phyloP scores from a whole-genome alignment of 37 sponge, comb jelly and placozoan genomes.

The Eunapius fragilis region DNA sequence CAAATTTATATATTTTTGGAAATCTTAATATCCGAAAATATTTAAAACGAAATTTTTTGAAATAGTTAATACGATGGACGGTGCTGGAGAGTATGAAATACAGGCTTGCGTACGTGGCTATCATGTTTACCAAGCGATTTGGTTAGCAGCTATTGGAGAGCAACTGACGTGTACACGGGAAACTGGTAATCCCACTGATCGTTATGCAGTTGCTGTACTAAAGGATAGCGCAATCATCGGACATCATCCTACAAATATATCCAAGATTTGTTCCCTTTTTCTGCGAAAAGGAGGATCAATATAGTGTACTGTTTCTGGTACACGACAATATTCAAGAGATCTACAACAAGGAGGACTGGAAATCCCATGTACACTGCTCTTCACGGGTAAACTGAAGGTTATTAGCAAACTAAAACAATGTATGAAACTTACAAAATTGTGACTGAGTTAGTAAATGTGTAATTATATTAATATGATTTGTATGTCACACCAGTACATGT shows the following conservation, averaged over 20 bases:
- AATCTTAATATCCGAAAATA: too few relatives aligned
- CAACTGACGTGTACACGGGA: constrained; percentile 10
- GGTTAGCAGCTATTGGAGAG: constrained; percentile 39
- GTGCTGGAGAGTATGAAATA: too few relatives aligned
- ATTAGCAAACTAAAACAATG: not conserved
- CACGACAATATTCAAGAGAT: constrained; percentile 26
- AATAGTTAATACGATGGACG: too few relatives aligned
- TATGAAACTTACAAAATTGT: not conserved
- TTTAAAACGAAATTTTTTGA: too few relatives aligned
- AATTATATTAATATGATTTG: not conserved
- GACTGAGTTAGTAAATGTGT: too few relatives aligned
- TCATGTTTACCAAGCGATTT: constrained; percentile 1
- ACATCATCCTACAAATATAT: too few relatives aligned
- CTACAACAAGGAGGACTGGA: constrained; percentile 26
- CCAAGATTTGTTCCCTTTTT: too few relatives aligned
- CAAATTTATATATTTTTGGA: too few relatives aligned
- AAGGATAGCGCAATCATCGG: too few relatives aligned
- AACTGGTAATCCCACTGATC: constrained; percentile 15
- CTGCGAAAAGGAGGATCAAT: too few relatives aligned
- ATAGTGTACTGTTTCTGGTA: constrained; percentile 22
- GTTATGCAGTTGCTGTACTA: constrained; percentile 40
- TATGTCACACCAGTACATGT: too few relatives aligned
- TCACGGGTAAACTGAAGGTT: not conserved
- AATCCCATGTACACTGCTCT: constrained; percentile 6
- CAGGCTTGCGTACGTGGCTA: too few relatives aligned